A percentile compares a stretch with the other conserved stretches of the same genome.
phyloP scores from a whole-genome alignment of 2,113 vertebrate species.

The Elaphurus davidianus region DNA sequence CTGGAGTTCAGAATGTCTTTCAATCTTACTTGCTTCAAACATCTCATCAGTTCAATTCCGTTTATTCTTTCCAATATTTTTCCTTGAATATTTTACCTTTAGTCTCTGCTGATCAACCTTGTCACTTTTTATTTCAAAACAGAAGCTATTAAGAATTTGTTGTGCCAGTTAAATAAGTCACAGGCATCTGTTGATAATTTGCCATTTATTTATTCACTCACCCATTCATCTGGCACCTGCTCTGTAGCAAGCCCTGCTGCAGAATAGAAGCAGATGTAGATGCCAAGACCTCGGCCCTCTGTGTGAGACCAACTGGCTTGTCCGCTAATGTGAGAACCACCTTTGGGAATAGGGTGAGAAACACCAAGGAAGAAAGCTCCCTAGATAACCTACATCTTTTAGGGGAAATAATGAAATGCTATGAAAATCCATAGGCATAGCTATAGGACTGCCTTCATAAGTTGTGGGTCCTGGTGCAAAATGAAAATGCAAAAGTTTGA shows the following conservation, averaged over 20 bases:
- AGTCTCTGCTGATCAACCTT: neutral
- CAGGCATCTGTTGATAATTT: neutral
- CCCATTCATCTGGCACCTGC: neutral
- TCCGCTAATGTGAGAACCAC: neutral
- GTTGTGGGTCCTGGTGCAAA: neutral
- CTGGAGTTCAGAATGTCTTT: neutral
- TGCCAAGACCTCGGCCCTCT: neutral
- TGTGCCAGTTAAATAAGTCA: neutral
- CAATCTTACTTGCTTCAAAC: neutral
- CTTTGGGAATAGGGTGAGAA: neutral
- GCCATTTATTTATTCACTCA: neutral
- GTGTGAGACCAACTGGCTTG: neutral
- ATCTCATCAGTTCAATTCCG: neutral
- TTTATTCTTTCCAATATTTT: constrained; percentile 1
- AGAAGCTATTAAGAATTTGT: neutral
- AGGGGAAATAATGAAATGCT: neutral
- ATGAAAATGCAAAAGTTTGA: neutral
- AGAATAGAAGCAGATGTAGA: neutral
- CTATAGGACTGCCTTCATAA: neutral
- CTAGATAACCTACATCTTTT: neutral
- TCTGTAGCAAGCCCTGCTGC: neutral
- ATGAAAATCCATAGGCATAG: neutral
- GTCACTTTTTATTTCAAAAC: neutral
- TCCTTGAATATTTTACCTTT: neutral
- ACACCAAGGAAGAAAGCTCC: neutral